phyloP scores from a whole-genome alignment of 2,888 invertebrate genomes.

The Rhodophaea formosa region DNA sequence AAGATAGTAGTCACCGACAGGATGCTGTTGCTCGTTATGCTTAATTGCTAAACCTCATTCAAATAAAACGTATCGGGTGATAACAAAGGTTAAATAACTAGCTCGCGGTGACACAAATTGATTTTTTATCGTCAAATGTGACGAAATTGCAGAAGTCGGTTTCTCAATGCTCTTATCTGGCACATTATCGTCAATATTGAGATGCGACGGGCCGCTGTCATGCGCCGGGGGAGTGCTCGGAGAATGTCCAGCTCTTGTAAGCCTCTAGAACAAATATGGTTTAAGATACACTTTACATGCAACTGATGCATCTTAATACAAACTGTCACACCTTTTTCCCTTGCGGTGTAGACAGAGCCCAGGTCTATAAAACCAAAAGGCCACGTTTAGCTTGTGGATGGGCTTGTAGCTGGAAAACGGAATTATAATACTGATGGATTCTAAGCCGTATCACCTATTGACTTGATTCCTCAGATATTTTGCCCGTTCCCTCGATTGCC shows the following conservation, averaged over 20 bases:
- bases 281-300: too few relatives aligned
- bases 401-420: too few relatives aligned
- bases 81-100: constrained; percentile 51
- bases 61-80: constrained; percentile 34
- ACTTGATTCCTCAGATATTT: too few relatives aligned
- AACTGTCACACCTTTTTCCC: too few relatives aligned
- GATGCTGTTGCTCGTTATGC: background rate
- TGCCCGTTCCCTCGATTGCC: too few relatives aligned
- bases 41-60: constrained; percentile 9
- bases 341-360: too few relatives aligned
- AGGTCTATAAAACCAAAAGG: too few relatives aligned
- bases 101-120: constrained; percentile 72
- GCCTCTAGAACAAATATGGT: background rate
- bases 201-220: constrained; percentile 35
- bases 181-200: constrained; percentile 57
- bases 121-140: constrained; percentile 68
- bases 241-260: background rate
- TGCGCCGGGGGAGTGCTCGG: constrained; percentile 1
- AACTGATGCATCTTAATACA: too few relatives aligned
- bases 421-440: too few relatives aligned
- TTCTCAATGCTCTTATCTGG: constrained; percentile 64
- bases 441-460: too few relatives aligned
- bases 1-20: background rate
- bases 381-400: too few relatives aligned
- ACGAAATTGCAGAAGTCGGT: constrained; percentile 58